Evolutionary conservation across 1,140 invertebrate species (phyloP), one percentile per base, ranked within the genome.

Genomic region (Drosophila athabasca): DNA sequence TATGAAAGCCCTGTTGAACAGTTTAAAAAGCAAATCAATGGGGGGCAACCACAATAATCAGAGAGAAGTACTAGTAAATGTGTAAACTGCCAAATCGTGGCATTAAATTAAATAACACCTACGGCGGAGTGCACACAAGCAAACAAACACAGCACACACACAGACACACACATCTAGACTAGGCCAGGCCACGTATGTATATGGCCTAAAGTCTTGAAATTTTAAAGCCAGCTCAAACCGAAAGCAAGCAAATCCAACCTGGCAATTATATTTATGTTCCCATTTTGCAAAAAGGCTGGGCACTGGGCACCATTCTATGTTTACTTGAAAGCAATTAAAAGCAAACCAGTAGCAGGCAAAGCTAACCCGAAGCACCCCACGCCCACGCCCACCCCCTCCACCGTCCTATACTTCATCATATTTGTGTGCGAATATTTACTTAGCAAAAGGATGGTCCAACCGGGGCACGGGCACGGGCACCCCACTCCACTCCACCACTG

Each of bases 261-360:
- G 82, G 78, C 81, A 87, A 85, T 85, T 84, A 78, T 87, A 76
- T 81, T 81, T 75, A 75, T 75, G 71, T 75, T 75, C 71, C 71
- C 72, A 74, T 75, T 75, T 75, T 35, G 31, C 31, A 11, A 11
- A 35, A 35, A 35, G 17, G 17, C 6, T 1, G 29, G 9, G 22
- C 22, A 24, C 31, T 4, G 35, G 31, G 29, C 29, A 65, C 73
- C 74, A 64, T 77, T 39, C 35, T 39, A 39, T 39, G 82, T 84
- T 84, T 87, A 84, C 82, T 87, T 84, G 77, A 81, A 87, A 84
- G 81, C 81, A 84, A 84, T 84, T 84, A 84, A 84, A 84, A 84
- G 68, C 82, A 74, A 68, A 84, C 81, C 77, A 68, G 64, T 50
- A 79, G 75, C 70, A 76, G 62, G 46, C 61, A 26, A 26, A 26